Evolutionary conservation across 2,888 invertebrate genomes (phyloP).

Genomic region (Rapana venosa): DNA sequence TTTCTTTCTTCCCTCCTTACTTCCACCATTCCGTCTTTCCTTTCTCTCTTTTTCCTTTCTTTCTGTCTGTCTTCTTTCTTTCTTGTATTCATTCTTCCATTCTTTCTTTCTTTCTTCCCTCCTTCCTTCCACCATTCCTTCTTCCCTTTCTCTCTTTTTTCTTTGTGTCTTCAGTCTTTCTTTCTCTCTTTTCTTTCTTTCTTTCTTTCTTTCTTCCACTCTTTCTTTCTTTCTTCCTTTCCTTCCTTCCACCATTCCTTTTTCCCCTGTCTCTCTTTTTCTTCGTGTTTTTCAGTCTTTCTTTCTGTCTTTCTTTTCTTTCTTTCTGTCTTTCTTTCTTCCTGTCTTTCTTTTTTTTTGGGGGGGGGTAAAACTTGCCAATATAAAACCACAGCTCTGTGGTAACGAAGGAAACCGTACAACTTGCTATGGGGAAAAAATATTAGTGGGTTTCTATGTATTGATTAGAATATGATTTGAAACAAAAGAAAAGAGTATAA

Average conservation of each 20-base stretch:
- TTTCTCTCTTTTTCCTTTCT: neutral
- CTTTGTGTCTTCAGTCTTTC: neutral
- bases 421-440: too few species aligned
- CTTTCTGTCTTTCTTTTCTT: neutral
- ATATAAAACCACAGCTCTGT: too few species aligned
- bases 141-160: neutral
- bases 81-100: neutral
- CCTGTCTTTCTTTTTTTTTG: neutral
- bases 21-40: neutral
- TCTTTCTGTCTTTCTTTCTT: neutral
- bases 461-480: too few species aligned
- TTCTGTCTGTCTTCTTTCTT: neutral
- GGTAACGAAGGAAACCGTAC: too few species aligned
- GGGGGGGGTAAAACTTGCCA: too few species aligned
- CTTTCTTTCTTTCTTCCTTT: neutral
- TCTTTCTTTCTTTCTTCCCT: neutral
- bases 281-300: neutral
- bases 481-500: too few species aligned
- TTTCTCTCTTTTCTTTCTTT: neutral
- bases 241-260: neutral
- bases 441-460: too few species aligned
- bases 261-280: neutral
- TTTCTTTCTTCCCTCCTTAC: neutral
- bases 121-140: neutral
- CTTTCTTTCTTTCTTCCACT: neutral